These are phyloP conservation scores for Stramonita haemastoma DNA, from an alignment of 2,888 invertebrate species.

Conservation along the genomic window DNA sequence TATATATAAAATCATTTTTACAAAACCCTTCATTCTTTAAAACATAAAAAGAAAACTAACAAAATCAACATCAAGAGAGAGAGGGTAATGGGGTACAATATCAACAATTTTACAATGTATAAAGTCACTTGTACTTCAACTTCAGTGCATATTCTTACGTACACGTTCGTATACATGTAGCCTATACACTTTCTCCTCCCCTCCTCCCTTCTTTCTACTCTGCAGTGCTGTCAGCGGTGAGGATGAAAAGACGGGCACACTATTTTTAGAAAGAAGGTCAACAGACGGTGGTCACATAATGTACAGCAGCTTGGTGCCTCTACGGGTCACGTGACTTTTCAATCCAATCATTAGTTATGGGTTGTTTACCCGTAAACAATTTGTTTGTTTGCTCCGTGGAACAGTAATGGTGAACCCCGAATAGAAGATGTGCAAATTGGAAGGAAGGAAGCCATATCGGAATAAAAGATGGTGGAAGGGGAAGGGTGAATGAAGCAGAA, in stretches of 20 bases:
- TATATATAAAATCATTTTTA: too few relatives aligned
- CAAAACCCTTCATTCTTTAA: too few relatives aligned
- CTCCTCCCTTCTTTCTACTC: slow-evolving; percentile 29
- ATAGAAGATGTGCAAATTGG: slow-evolving; percentile 58
- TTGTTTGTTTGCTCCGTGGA: slow-evolving; percentile 74
- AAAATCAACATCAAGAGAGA: too few relatives aligned
- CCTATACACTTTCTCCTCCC: neutral
- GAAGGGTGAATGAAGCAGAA: slow-evolving; percentile 44
- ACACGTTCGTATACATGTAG: neutral
- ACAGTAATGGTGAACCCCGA: slow-evolving; percentile 69
- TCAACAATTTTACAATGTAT: neutral
- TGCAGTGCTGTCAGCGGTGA: slow-evolving; percentile 43
- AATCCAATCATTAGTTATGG: slow-evolving; percentile 69
- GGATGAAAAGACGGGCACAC: slow-evolving; percentile 48
- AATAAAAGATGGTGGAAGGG: slow-evolving; percentile 58
- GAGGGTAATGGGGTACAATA: neutral
- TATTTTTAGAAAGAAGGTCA: slow-evolving; percentile 59
- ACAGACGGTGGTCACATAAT: slow-evolving; percentile 52
- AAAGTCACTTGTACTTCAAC: neutral
- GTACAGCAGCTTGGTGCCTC: slow-evolving; percentile 53
- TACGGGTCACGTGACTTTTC: slow-evolving; percentile 66
- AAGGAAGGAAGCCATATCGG: slow-evolving; percentile 69
- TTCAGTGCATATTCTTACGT: neutral
- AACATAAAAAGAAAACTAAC: too few relatives aligned
- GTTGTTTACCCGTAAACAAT: slow-evolving; percentile 73